These are phyloP conservation scores for Oryzias celebensis DNA, from an alignment of 2,113 vertebrate genomes.

Conservation along the genomic window DNA sequence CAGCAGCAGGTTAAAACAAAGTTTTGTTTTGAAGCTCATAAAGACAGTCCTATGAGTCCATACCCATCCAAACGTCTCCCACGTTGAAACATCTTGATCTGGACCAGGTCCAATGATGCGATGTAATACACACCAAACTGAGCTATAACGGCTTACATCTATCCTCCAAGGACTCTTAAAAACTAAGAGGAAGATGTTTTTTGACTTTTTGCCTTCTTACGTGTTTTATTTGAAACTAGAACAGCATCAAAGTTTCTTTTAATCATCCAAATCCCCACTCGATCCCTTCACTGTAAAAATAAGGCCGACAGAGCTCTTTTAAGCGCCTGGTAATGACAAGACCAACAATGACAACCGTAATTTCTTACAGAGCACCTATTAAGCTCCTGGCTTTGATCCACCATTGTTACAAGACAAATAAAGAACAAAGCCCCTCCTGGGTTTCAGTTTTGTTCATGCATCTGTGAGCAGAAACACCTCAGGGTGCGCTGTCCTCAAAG, in stretches of 20 bases:
- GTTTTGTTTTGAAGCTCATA: no score
- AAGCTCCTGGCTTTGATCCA: constrained; percentile 28
- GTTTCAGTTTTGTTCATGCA: constrained; percentile 25
- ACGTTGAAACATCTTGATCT: no score
- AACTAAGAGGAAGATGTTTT: no score
- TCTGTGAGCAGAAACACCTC: constrained; percentile 1
- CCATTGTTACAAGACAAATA: constrained; percentile 19
- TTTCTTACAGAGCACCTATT: constrained; percentile 13
- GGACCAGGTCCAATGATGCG: no score
- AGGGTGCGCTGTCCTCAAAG: background rate
- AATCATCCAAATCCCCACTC: background rate
- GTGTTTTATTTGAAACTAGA: background rate
- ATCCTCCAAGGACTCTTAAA: no score
- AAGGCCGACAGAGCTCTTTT: background rate
- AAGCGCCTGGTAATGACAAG: constrained; percentile 9
- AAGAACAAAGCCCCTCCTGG: constrained; percentile 20
- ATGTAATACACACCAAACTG: no score
- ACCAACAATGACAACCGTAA: constrained; percentile 11
- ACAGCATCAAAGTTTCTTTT: background rate
- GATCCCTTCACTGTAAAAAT: background rate
- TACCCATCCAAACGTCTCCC: no score
- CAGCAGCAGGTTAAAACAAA: no score
- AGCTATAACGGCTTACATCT: no score
- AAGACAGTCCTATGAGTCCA: no score
- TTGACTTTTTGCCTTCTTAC: no score